Conservation (phyloP, 2,888 invertebrate species). For the Phragmatobia fuliginosa region DNA sequence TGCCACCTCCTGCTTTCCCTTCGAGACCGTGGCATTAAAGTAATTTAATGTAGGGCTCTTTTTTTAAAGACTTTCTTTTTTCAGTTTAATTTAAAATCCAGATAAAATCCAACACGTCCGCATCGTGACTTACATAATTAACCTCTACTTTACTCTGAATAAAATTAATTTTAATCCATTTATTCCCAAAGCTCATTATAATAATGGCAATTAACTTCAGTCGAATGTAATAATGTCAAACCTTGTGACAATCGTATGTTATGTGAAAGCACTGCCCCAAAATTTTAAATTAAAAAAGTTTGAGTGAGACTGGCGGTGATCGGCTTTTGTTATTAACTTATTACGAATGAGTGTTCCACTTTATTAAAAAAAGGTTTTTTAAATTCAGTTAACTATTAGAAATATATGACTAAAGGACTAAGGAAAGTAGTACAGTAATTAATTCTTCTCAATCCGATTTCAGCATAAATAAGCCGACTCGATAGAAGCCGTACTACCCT, state of each 20-base stretch:
- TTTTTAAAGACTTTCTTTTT: too few species aligned
- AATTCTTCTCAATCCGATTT: too few species aligned
- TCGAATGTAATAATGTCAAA: background rate
- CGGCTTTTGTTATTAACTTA: background rate
- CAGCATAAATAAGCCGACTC: too few species aligned
- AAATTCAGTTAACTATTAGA: too few species aligned
- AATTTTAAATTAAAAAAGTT: constrained; percentile 50
- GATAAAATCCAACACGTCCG: background rate
- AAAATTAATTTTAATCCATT: background rate
- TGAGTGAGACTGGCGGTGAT: constrained; percentile 4
- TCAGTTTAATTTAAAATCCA: background rate
- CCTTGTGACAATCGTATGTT: constrained; percentile 1
- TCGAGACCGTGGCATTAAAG: too few species aligned
- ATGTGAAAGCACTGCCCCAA: constrained; percentile 15
- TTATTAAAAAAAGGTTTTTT: background rate
- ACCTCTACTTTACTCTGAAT: background rate
- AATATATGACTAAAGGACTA: too few species aligned
- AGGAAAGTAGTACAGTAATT: too few species aligned
- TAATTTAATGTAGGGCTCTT: too few species aligned
- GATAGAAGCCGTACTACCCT: too few species aligned
- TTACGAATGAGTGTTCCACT: background rate
- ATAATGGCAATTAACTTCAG: background rate
- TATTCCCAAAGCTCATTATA: background rate
- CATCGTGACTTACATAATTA: background rate
- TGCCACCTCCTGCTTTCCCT: too few species aligned